Conservation (phyloP, 1,140 invertebrate genomes). For the Steinernema feltiae region DNA sequence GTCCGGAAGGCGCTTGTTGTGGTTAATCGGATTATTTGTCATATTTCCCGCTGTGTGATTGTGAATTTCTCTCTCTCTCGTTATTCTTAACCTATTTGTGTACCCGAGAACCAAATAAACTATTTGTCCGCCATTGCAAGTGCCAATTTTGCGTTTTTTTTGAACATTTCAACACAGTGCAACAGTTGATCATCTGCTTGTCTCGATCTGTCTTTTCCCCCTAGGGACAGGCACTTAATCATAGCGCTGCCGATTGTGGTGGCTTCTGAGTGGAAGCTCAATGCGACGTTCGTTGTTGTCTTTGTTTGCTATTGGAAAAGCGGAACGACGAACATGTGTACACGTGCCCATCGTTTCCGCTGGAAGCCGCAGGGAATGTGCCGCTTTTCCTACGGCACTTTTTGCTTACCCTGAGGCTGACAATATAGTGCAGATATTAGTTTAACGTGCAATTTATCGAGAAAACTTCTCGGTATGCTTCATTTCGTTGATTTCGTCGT, state of each 20-base stretch:
- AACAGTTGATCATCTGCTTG: neutral
- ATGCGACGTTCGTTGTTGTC: neutral
- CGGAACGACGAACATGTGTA: neutral
- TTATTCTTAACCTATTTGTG: too few species aligned
- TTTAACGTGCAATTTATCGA: too few species aligned
- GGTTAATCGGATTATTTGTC: too few species aligned
- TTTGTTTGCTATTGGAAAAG: neutral
- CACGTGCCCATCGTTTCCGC: neutral
- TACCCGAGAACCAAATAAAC: too few species aligned
- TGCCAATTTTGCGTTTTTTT: neutral
- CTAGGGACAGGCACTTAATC: neutral
- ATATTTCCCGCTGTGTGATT: too few species aligned
- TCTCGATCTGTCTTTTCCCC: neutral
- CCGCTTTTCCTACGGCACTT: neutral
- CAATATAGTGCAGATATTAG: too few species aligned
- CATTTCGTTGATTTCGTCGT: too few species aligned
- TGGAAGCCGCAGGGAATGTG: too few species aligned
- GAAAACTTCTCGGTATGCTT: too few species aligned
- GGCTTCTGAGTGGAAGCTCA: neutral
- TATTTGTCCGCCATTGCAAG: neutral
- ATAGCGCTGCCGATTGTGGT: neutral
- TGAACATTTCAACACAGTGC: neutral
- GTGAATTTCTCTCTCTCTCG: too few species aligned
- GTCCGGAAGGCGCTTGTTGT: too few species aligned
- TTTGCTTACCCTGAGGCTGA: too few species aligned